phyloP scores from a whole-genome alignment of 2,113 vertebrate species.

The Pachypanchax playfairii region DNA sequence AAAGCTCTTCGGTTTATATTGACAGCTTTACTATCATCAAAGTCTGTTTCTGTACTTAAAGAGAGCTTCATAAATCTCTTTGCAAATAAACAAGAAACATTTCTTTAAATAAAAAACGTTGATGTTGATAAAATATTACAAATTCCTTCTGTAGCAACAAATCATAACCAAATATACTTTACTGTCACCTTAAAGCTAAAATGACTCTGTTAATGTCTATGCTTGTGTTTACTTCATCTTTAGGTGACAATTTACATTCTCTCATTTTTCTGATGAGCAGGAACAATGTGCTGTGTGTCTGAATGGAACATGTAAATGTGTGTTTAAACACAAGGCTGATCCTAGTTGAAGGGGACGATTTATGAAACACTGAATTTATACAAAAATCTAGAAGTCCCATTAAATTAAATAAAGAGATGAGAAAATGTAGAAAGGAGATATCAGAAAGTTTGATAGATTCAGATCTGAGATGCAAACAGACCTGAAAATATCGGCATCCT shows the following conservation, averaged over 20 bases:
- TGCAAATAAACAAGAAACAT: not conserved
- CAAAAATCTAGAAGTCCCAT: conserved; percentile 4
- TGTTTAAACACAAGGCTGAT: conserved; percentile 1
- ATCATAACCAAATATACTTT: conserved; percentile 3
- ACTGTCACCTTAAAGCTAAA: conserved; percentile 9
- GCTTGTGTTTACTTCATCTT: conserved; percentile 31
- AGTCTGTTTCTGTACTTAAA: no score
- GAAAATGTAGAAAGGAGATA: not conserved
- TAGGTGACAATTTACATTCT: conserved; percentile 21
- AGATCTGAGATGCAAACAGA: conserved; percentile 12
- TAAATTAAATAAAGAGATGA: no score
- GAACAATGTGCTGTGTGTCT: no score
- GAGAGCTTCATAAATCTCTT: not conserved
- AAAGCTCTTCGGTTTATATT: no score
- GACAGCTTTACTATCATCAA: no score
- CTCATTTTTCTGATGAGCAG: not conserved
- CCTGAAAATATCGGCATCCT: conserved; percentile 33
- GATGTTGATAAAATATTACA: not conserved
- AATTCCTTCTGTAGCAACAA: conserved; percentile 11
- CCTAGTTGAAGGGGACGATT: no score
- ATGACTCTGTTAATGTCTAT: not conserved
- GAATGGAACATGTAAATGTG: conserved; percentile 12
- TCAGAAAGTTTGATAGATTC: not conserved
- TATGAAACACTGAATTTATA: conserved; percentile 7
- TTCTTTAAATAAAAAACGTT: not conserved